Base-by-base conservation (phyloP, 1,140 invertebrate species). In the Drosophila arawakana region DNA sequence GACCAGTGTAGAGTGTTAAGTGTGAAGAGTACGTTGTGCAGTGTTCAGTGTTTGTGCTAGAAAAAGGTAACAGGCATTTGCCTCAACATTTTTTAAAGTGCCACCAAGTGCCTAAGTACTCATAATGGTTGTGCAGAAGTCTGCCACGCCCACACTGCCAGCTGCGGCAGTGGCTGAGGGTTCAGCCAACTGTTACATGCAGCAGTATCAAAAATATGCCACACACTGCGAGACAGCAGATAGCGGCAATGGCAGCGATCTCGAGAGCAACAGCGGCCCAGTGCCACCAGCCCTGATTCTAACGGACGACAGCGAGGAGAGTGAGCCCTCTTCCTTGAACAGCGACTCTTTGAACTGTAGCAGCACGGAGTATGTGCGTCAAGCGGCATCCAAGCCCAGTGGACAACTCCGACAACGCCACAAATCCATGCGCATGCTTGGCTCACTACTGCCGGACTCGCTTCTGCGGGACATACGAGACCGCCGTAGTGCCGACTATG, bases 231-330 rank as follows among this genome's bases (percentile, higher is more conserved):
- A 96, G 70, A 96, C 96, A 1, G 85, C 96, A 70, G 96, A 97
- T 93, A 97, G 96, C 61, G 96, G 96, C 18, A 97, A 96, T 13
- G 96, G 96, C 92, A 97, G 96, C 85, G 96, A 97, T 86, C 92
- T 97, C 58, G 96, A 97, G 81, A 90, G 90, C 74, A 89, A 89
- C 92, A 67, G 92, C 91, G 60, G 89, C 92, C 75, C 76, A 58
- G 13, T 93, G 91, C 54, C 88, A 93, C 50, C 92, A 93, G 78
- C 77, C 7, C 95, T 92, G 95, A 35, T 55, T 7, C 94, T 91
- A 93, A 94, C 93, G 74, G 79, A 88, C n/a, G 92, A 93, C 74
- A 91, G 90, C 49, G 92, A 91, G 67, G 90, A 90, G 76, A 91
- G 83, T 41, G 83, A 66, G 7, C 84, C 91, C 21, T 90, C 90